phyloP scores from a whole-genome alignment of 2,113 vertebrate species.

The Cottus gobio region DNA sequence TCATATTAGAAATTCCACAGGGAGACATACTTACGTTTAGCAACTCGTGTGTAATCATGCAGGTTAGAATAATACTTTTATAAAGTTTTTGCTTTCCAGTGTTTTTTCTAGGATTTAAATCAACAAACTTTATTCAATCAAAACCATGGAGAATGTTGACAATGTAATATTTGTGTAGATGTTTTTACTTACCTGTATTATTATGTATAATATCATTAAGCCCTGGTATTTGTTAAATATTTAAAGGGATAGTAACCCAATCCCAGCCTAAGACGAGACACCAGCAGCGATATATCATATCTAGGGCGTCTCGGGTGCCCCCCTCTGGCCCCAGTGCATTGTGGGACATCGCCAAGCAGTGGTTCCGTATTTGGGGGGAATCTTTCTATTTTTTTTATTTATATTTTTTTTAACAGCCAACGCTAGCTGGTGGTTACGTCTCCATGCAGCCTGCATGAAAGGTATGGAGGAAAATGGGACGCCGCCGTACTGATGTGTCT shows the following conservation, averaged over 20 bases:
- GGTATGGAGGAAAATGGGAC: slow-evolving; percentile 58
- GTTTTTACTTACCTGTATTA: neutral
- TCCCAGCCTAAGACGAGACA: neutral
- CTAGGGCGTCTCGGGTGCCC: slow-evolving; percentile 40
- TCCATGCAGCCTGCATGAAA: slow-evolving; percentile 43
- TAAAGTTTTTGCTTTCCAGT: too few relatives aligned
- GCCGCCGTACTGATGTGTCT: slow-evolving; percentile 38
- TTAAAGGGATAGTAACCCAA: neutral
- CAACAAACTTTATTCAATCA: neutral
- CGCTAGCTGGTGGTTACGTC: slow-evolving; percentile 46
- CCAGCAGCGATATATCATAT: neutral
- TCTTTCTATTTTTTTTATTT: neutral
- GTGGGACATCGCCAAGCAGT: slow-evolving; percentile 74
- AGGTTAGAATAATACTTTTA: neutral
- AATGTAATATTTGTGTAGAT: neutral
- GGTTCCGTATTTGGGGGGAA: slow-evolving; percentile 48
- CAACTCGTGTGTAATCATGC: neutral
- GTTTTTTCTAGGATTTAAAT: too few relatives aligned
- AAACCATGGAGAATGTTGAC: neutral
- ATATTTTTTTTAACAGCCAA: neutral
- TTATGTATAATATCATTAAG: too few relatives aligned
- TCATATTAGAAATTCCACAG: too few relatives aligned
- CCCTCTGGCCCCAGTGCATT: slow-evolving; percentile 73
- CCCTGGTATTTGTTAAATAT: neutral
- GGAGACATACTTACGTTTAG: neutral